Base-by-base conservation (phyloP, 1,140 invertebrate species). In the Sinella curviseta region DNA sequence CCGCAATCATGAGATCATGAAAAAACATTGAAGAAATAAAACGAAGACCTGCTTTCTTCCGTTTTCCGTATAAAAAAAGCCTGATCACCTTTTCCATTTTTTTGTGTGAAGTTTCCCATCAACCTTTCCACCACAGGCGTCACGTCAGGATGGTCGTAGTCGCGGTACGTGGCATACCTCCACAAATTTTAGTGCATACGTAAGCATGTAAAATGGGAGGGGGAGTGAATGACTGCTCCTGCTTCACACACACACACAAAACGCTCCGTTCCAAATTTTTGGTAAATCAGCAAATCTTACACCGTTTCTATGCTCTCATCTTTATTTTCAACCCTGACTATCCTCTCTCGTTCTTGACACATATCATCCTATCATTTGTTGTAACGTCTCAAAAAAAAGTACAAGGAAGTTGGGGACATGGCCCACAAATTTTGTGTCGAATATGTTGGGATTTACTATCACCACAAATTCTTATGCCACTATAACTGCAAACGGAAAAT, bases 171-270 rank as follows among this genome's bases (percentile, higher is more conserved):
- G n/a, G n/a, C 39, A 48, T 8, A 17, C 39, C 4, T 48, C 17
- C 4, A 17, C 39, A 48, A 48, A 4, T 60, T 60, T 14, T 4
- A 60, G 24, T 60, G 55, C 55, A 60, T 24, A 60, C 55, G 55
- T 60, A 60, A 60, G 55, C 55, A 60, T 14, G 55, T n/a, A 26
- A 60, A 60, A n/a, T n/a, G n/a, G n/a, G n/a, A n/a, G n/a, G 55
- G 55, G 55, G 55, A 60, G 55, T 60, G 55, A 60, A 60, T 60
- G 55, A 60, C 55, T 60, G 12, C 24, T n/a, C n/a, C n/a, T n/a
- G n/a, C n/a, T n/a, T n/a, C n/a, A n/a, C n/a, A n/a, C n/a, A n/a
- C n/a, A n/a, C n/a, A n/a, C n/a, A n/a, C n/a, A n/a, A n/a, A n/a
- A n/a, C n/a, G n/a, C n/a, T n/a, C n/a, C n/a, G n/a, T n/a, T 12